Base-by-base conservation (phyloP, 2,888 invertebrate species). In the Tipula vernalis region DNA sequence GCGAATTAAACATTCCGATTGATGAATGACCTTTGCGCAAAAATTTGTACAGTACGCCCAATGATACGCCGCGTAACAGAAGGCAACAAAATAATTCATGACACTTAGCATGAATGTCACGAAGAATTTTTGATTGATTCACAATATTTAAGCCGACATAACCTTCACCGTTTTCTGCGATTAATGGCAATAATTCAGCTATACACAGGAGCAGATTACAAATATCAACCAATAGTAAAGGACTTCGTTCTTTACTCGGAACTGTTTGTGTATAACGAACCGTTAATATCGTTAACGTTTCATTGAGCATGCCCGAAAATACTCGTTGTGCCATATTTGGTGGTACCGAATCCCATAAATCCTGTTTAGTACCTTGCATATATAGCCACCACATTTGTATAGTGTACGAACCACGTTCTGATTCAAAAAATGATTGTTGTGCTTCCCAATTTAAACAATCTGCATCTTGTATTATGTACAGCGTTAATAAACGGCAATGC, bases 311-410 rank as follows among this genome's bases (percentile, higher is more conserved):
- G 3, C 96, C 97, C 2, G 96, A 94, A 89, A 96, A 96, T 86
- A 97, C 95, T 88, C 96, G 93, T 89, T 96, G 96, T 0, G 97
- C 96, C 95, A 96, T 96, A 90, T 96, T 95, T 0, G 97, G 97
- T 0, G 97, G 96, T n/a, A 97, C 96, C 0, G 96, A 96, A 89
- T 95, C 95, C 97, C 97, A 97, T 57, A 97, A 92, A 91, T 97
- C 96, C 89, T 95, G 94, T 89, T 94, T 94, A 51, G 96, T 96
- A 4, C 96, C 95, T 91, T 95, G 94, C 94, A 97, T 95, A 89
- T 97, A 97, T 36, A 96, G 92, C 96, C 96, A 96, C 97, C 97
- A 97, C 93, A 96, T 97, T 89, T 96, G 96, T 88, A 96, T 94
- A 1, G 95, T 95, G 71, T 96, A 96, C 3, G 96, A 96, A 3